Evolutionary conservation across 2,113 vertebrate species (phyloP).

Genomic region (Blennius ocellaris): DNA sequence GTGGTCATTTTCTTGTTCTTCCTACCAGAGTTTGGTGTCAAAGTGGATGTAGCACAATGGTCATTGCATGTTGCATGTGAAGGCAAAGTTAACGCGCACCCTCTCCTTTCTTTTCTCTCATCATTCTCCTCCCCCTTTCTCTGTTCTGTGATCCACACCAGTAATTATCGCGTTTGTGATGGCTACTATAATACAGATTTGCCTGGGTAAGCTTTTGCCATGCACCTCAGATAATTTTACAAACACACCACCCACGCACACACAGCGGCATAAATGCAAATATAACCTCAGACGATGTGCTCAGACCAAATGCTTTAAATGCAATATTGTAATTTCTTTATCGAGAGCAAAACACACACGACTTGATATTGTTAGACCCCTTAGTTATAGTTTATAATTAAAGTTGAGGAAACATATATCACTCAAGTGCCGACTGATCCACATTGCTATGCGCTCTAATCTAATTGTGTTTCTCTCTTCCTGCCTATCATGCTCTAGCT

Average conservation of each 20-base stretch:
- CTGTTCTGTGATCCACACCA: slow-evolving; percentile 92
- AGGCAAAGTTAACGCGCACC: slow-evolving; percentile 93
- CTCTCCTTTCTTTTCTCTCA: slow-evolving; percentile 90
- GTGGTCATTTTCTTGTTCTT: slow-evolving; percentile 49
- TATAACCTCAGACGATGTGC: slow-evolving; percentile 34
- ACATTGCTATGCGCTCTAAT: slow-evolving; percentile 89
- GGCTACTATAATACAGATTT: slow-evolving; percentile 99
- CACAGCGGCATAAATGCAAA: slow-evolving; percentile 38
- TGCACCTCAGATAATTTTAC: slow-evolving; percentile 84
- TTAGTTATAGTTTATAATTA: slow-evolving; percentile 67
- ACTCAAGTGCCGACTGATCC: slow-evolving; percentile 89
- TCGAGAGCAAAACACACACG: slow-evolving; percentile 45
- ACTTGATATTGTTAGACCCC: slow-evolving; percentile 41
- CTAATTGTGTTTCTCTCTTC: slow-evolving; percentile 97
- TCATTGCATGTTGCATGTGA: slow-evolving; percentile 94
- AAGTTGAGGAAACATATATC: slow-evolving; percentile 71
- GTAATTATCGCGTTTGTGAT: slow-evolving; percentile 99
- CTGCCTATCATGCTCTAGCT: slow-evolving; percentile 99
- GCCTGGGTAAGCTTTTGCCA: slow-evolving; percentile 97
- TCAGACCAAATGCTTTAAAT: slow-evolving; percentile 33
- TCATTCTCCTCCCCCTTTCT: slow-evolving; percentile 82
- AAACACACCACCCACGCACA: slow-evolving; percentile 56
- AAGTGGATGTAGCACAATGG: slow-evolving; percentile 75
- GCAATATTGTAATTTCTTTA: slow-evolving; percentile 51
- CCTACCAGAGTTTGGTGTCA: slow-evolving; percentile 43